Conservation (phyloP, 2,797 vertebrate genomes). For the Hyperoplus immaculatus region DNA sequence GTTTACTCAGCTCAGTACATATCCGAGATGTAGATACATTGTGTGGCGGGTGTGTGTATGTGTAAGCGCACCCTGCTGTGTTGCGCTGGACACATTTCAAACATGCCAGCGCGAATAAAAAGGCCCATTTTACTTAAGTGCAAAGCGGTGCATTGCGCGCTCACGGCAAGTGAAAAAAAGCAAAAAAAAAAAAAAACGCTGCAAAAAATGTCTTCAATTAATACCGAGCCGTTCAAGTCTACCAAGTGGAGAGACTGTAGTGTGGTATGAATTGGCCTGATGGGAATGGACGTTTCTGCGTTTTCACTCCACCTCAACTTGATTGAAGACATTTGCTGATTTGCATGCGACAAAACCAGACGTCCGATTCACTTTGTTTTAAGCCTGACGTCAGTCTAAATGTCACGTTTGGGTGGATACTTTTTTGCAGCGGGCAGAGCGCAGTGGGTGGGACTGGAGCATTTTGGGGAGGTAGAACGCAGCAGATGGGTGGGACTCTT, state of each 20-base stretch:
- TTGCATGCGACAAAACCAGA: neutral
- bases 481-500: conserved; percentile 86
- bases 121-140: conserved; percentile 54
- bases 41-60: conserved; percentile 49
- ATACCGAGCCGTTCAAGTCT: neutral
- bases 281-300: neutral
- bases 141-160: conserved; percentile 44
- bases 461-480: conserved; percentile 86
- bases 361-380: neutral
- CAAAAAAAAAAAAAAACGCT: conserved; percentile 21
- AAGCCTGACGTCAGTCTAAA: conserved; percentile 42
- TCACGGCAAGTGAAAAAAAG: conserved; percentile 21
- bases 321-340: neutral
- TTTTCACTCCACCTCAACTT: neutral
- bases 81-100: conserved; percentile 51
- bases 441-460: conserved; percentile 86
- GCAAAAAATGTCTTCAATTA: conserved; percentile 30
- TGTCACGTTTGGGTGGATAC: conserved; percentile 19
- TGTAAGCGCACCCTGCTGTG: conserved; percentile 66
- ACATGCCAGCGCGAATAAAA: conserved; percentile 71
- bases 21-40: conserved; percentile 63
- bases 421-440: conserved; percentile 58
- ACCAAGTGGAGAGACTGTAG: neutral
- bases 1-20: conserved; percentile 78
- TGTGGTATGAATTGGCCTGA: neutral